Evolutionary conservation across 2,888 invertebrate genomes (phyloP).

Genomic region (Mystacides longicornis): DNA sequence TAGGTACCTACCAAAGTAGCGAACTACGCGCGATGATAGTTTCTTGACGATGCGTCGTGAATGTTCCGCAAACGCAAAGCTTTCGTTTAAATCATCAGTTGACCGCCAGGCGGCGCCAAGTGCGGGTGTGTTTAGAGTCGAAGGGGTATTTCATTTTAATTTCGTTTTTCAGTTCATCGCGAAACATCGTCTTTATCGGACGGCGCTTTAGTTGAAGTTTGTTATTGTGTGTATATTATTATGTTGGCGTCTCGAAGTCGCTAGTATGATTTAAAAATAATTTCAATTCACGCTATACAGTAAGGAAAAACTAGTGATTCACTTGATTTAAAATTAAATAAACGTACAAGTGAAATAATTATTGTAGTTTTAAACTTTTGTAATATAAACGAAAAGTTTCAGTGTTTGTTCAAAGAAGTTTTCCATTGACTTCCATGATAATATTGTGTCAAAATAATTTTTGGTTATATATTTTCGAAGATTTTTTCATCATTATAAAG

Average conservation of each 20-base stretch:
- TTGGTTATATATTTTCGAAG: too few relatives aligned
- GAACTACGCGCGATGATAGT: too few relatives aligned
- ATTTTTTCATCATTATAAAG: too few relatives aligned
- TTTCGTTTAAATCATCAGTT: constrained; percentile 8
- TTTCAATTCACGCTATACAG: too few relatives aligned
- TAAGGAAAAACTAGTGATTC: too few relatives aligned
- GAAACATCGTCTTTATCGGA: not conserved
- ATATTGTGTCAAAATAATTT: too few relatives aligned
- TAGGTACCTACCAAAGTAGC: too few relatives aligned
- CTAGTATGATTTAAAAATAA: not conserved
- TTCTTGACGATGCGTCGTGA: not conserved
- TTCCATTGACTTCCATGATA: too few relatives aligned
- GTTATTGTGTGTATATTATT: not conserved
- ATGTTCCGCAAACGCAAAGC: not conserved
- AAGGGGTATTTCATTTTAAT: not conserved
- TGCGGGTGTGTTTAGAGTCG: constrained; percentile 2
- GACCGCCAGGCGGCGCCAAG: constrained; percentile 11
- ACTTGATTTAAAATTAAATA: not conserved
- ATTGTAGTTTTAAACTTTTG: too few relatives aligned
- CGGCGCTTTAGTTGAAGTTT: too few relatives aligned
- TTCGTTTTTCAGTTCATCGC: not conserved
- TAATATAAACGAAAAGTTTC: too few relatives aligned
- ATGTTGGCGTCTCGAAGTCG: not conserved
- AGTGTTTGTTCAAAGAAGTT: too few relatives aligned
- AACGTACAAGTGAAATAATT: not conserved